These are phyloP conservation scores for Boloria selene DNA, from an alignment of 2,888 invertebrate species.

Conservation along the genomic window DNA sequence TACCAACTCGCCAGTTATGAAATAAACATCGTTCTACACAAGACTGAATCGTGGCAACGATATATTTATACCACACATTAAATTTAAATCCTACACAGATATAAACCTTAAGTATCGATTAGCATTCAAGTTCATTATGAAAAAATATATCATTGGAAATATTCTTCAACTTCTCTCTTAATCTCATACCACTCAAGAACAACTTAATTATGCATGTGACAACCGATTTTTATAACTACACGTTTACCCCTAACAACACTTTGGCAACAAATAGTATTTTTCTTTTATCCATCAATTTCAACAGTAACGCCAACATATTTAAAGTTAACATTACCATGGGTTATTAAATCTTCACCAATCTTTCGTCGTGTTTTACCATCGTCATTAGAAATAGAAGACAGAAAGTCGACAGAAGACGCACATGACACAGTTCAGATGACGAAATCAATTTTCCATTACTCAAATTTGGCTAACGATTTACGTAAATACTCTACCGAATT, in stretches of 20 bases:
- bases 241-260: conserved; percentile 80
- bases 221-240: conserved; percentile 80
- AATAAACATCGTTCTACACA: conserved; percentile 35
- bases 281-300: conserved; percentile 63
- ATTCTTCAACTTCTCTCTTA: conserved; percentile 79
- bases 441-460: conserved; percentile 48
- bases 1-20: conserved; percentile 20
- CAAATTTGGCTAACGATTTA: conserved; percentile 68
- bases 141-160: conserved; percentile 83
- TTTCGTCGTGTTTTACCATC: conserved; percentile 61
- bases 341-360: conserved; percentile 50
- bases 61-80: conserved; percentile 75
- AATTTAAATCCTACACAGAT: conserved; percentile 80
- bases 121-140: conserved; percentile 81
- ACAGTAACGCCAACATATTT: conserved; percentile 67
- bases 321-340: conserved; percentile 68
- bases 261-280: conserved; percentile 82
- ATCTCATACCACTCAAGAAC: conserved; percentile 79
- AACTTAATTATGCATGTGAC: conserved; percentile 81
- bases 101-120: conserved; percentile 80
- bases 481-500: conserved; percentile 52
- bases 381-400: conserved; percentile 71
- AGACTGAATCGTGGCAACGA: conserved; percentile 62
- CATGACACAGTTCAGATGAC: conserved; percentile 54
- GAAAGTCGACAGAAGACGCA: conserved; percentile 65